These are phyloP conservation scores for Pachyseris speciosa DNA, from an alignment of 64 coral and sea anemone genomes.

Conservation along the genomic window DNA sequence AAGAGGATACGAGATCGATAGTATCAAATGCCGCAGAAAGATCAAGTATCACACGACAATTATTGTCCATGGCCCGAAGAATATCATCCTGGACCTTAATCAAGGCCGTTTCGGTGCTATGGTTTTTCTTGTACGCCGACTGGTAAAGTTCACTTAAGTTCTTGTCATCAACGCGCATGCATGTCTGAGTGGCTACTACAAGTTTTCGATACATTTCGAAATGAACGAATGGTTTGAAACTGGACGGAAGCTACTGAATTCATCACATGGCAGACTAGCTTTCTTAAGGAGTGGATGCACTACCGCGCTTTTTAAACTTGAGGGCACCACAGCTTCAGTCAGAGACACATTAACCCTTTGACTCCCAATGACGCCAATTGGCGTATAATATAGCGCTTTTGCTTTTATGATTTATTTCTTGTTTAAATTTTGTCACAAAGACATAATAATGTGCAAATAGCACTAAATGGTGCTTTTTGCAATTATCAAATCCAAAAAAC, in stretches of 20 bases:
- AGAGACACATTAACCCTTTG: constrained; percentile 45
- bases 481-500: no score
- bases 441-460: no score
- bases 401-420: no score
- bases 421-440: no score
- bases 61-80: background rate
- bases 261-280: background rate
- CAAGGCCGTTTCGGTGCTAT: constrained; percentile 53
- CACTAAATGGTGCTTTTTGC: no score
- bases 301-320: constrained; percentile 26
- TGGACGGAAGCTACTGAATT: constrained; percentile 20
- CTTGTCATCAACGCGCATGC: background rate
- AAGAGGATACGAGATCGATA: background rate
- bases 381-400: no score
- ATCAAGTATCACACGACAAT: background rate
- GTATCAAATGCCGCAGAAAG: no score
- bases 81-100: background rate
- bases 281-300: constrained; percentile 53
- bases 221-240: constrained; percentile 47
- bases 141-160: constrained; percentile 41
- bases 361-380: no score
- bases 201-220: constrained; percentile 31
- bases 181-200: constrained; percentile 10
- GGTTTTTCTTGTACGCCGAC: constrained; percentile 20
- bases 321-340: constrained; percentile 5